Base-by-base conservation (phyloP, 2,113 vertebrate genomes). In the Gadus chalcogrammus region DNA sequence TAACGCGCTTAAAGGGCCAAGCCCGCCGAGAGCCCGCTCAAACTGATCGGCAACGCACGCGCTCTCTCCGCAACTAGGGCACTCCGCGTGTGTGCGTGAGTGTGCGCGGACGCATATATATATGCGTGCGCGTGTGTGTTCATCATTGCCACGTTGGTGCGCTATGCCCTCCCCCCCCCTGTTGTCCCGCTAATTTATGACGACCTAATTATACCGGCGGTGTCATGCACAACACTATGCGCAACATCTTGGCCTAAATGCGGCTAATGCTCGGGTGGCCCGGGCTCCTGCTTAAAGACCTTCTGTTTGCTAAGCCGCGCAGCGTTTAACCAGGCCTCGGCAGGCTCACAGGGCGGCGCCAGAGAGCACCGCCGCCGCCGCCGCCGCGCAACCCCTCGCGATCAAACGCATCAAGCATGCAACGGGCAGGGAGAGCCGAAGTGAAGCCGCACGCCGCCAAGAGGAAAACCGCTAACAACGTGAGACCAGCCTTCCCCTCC, bases 51-150 rank as follows among this genome's bases (percentile, higher is more conserved):
- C 69, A 68, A 42, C 38, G 38, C 38, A 42, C 38, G 52, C 72
- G 77, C n/a, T n/a, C 75, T n/a, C 75, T 77, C 68, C 72, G 76
- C 72, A 91, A 91, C 82, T 90, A 89, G 87, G 88, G 75, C 91
- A 87, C 70, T n/a, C 67, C 68, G 64, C 53, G 67, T 76, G 75
- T 66, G 78, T 63, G 75, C 70, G n/a, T n/a, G n/a, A n/a, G 71
- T 53, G 53, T 7, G 20, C 22, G 48, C 17, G 67, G 28, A 55
- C 35, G 65, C 24, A 38, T 27, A 48, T 53, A 42, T 58, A 53
- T 74, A 79, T 52, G 65, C 24, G 59, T 67, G 27, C 73, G 66
- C 73, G 66, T 74, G 22, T 53, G 65, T 22, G 22, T 24, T 24
- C 22, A 24, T 24, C 22, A 24, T 24, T 24, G 22, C 22, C 2